phyloP scores from a whole-genome alignment of 2,888 invertebrate species.

The Belgica antarctica region DNA sequence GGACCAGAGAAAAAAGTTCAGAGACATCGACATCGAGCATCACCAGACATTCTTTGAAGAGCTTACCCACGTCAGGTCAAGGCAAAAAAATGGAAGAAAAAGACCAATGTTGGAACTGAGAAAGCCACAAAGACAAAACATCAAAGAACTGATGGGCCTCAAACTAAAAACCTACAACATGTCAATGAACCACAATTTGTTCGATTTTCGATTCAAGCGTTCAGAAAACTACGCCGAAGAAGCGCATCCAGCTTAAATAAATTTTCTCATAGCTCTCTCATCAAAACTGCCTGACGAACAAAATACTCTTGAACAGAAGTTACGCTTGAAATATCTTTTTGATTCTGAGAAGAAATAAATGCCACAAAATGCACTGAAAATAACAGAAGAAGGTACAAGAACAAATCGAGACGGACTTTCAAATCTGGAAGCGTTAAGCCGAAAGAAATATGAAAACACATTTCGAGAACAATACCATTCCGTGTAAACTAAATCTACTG shows the following conservation, averaged over 20 bases:
- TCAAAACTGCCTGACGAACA: no score
- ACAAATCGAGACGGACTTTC: conserved; percentile 63
- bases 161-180: conserved; percentile 79
- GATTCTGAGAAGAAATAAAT: conserved; percentile 55
- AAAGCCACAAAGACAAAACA: conserved; percentile 79
- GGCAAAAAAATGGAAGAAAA: no score
- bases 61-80: conserved; percentile 72
- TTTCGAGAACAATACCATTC: conserved; percentile 68
- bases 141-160: conserved; percentile 82
- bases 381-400: conserved; percentile 59
- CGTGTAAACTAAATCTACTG: no score
- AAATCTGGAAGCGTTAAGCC: conserved; percentile 62
- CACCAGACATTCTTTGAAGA: conserved; percentile 83
- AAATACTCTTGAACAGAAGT: no score
- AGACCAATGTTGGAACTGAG: no score
- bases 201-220: no score
- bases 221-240: no score
- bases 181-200: conserved; percentile 71
- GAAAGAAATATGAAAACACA: conserved; percentile 55
- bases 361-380: conserved; percentile 54
- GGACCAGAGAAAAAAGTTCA: conserved; percentile 69
- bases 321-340: conserved; percentile 57
- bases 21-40: conserved; percentile 67
- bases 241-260: no score
- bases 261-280: no score